These are phyloP conservation scores for Edolisoma coerulescens DNA, from an alignment of 2,113 vertebrate genomes.

Conservation along the genomic window DNA sequence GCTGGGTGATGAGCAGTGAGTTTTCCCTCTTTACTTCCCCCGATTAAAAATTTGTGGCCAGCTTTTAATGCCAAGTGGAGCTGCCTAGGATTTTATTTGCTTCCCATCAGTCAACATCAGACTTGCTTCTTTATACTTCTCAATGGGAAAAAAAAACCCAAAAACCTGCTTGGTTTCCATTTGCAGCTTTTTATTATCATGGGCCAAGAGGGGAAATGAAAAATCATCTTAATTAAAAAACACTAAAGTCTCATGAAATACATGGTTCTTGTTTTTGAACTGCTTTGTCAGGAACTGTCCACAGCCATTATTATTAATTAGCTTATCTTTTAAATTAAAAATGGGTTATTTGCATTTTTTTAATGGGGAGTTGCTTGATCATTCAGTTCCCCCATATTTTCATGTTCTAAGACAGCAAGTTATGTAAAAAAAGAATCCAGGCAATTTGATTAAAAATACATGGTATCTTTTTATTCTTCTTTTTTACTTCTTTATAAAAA, in stretches of 20 bases:
- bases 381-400: constrained; percentile 31
- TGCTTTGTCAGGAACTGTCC: constrained; percentile 60
- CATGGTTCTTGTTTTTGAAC: constrained; percentile 54
- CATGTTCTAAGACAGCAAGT: not conserved
- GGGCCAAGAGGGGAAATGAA: constrained; percentile 30
- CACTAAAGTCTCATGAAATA: constrained; percentile 41
- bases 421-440: not conserved
- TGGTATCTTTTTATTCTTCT: not conserved
- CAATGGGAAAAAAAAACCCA: not conserved
- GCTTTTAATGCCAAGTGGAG: not conserved
- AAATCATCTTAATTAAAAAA: constrained; percentile 67
- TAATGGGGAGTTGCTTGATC: constrained; percentile 33
- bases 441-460: constrained; percentile 39
- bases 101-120: constrained; percentile 5
- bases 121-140: constrained; percentile 30
- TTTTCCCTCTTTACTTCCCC: not conserved
- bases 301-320: constrained; percentile 66
- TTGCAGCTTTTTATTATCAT: constrained; percentile 46
- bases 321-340: constrained; percentile 66
- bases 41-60: not conserved
- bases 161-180: not conserved
- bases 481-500: not conserved
- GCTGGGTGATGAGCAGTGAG: not conserved
- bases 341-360: constrained; percentile 58
- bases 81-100: constrained; percentile 3